Conservation (phyloP, 1,140 invertebrate species). For the Centruroides vittatus region DNA sequence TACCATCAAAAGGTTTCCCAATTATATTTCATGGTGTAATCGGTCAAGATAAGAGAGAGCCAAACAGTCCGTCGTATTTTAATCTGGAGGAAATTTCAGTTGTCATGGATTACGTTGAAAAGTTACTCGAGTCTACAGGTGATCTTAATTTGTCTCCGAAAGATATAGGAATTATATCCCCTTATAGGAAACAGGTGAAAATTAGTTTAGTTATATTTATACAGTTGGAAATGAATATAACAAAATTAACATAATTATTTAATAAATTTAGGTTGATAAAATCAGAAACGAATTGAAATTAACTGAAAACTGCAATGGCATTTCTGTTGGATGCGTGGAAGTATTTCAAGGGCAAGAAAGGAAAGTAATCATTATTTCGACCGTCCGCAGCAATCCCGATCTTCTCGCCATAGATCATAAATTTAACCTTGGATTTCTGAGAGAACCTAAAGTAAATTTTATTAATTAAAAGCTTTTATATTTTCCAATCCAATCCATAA, state of each 20-base stretch:
- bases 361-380: constrained; percentile 69
- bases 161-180: constrained; percentile 84
- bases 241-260: no score
- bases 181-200: constrained; percentile 77
- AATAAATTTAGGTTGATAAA: constrained; percentile 44
- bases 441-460: no score
- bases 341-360: constrained; percentile 92
- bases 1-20: background rate
- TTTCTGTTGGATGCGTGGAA: constrained; percentile 70
- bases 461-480: no score
- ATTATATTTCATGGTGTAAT: constrained; percentile 10
- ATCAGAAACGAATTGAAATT: constrained; percentile 47
- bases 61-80: constrained; percentile 73
- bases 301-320: constrained; percentile 32
- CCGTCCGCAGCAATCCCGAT: constrained; percentile 36
- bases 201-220: background rate
- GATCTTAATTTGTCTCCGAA: constrained; percentile 42
- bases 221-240: no score
- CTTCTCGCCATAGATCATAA: no score
- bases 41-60: constrained; percentile 54
- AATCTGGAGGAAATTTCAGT: constrained; percentile 67
- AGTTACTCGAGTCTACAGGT: constrained; percentile 34
- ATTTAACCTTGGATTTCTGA: no score
- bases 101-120: constrained; percentile 32
- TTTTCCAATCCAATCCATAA: no score